Conservation (phyloP, 2,888 invertebrate species). For the Melitaea athalia region DNA sequence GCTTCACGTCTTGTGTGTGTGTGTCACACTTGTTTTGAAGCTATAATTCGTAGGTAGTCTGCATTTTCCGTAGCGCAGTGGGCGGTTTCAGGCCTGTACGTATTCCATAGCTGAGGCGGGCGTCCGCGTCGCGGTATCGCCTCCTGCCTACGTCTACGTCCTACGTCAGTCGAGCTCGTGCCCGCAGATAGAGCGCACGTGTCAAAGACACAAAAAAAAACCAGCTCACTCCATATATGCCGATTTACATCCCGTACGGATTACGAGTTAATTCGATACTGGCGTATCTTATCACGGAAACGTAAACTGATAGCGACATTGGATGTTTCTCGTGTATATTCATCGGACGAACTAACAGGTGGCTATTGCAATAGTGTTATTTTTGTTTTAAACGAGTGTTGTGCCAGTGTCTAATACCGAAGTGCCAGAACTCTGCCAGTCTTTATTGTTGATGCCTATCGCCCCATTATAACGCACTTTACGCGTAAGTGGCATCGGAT, state of each 20-base stretch:
- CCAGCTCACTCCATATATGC: constrained; percentile 44
- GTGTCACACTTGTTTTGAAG: constrained; percentile 13
- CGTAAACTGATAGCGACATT: constrained; percentile 43
- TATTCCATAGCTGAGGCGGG: constrained; percentile 56
- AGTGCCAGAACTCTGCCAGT: constrained; percentile 57
- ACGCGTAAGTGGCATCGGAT: constrained; percentile 57
- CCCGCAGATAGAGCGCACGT: constrained; percentile 51
- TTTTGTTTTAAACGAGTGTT: constrained; percentile 61
- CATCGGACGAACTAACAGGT: constrained; percentile 58
- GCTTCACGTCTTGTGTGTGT: no score
- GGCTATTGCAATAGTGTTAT: constrained; percentile 63
- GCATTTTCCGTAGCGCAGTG: constrained; percentile 68
- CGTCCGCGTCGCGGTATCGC: constrained; percentile 47
- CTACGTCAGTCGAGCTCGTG: constrained; percentile 72
- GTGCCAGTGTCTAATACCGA: constrained; percentile 58
- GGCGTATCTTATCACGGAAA: constrained; percentile 41
- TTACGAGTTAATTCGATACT: constrained; percentile 39
- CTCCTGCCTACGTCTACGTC: constrained; percentile 39
- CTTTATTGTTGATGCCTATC: constrained; percentile 50
- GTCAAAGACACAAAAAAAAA: constrained; percentile 11
- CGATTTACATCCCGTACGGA: constrained; percentile 45
- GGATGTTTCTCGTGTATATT: constrained; percentile 25
- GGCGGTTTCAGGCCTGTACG: constrained; percentile 69
- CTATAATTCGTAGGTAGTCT: constrained; percentile 59
- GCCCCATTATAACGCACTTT: constrained; percentile 46